phyloP scores from a whole-genome alignment of 2,888 invertebrate genomes.

The Andricus curvator region DNA sequence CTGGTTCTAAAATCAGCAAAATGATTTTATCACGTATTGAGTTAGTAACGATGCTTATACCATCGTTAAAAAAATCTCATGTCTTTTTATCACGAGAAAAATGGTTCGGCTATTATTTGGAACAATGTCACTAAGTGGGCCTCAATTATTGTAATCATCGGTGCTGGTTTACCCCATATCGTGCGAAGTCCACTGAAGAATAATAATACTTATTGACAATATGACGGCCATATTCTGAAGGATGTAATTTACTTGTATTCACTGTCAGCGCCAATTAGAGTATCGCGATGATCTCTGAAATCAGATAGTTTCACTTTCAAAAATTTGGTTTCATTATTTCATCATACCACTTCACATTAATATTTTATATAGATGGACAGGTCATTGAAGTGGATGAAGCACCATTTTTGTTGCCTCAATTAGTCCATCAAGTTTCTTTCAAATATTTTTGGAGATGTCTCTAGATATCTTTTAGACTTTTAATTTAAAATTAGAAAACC shows the following conservation, averaged over 20 bases:
- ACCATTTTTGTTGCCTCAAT: too few species aligned
- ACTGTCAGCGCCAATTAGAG: constrained; percentile 18
- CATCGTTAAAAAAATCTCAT: constrained; percentile 4
- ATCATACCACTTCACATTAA: neutral
- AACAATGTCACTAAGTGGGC: constrained; percentile 36
- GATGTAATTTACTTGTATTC: constrained; percentile 26
- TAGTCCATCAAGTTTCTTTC: too few species aligned
- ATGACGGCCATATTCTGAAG: constrained; percentile 22
- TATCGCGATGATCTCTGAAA: constrained; percentile 26
- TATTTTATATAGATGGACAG: too few species aligned
- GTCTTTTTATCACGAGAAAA: neutral
- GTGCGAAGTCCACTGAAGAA: constrained; percentile 1
- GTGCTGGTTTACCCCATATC: neutral
- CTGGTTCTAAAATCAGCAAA: neutral
- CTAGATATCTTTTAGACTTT: too few species aligned
- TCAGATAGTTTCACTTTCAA: constrained; percentile 5
- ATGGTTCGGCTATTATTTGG: constrained; percentile 8
- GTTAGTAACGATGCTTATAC: neutral
- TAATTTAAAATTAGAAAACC: too few species aligned
- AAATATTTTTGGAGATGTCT: too few species aligned
- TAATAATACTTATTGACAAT: constrained; percentile 35
- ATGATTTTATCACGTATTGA: neutral
- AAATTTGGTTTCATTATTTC: neutral
- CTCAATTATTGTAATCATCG: constrained; percentile 29
- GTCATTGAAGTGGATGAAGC: too few species aligned